Evolutionary conservation across 2,797 vertebrate species (phyloP).

Genomic region (Argyrosomus regius): DNA sequence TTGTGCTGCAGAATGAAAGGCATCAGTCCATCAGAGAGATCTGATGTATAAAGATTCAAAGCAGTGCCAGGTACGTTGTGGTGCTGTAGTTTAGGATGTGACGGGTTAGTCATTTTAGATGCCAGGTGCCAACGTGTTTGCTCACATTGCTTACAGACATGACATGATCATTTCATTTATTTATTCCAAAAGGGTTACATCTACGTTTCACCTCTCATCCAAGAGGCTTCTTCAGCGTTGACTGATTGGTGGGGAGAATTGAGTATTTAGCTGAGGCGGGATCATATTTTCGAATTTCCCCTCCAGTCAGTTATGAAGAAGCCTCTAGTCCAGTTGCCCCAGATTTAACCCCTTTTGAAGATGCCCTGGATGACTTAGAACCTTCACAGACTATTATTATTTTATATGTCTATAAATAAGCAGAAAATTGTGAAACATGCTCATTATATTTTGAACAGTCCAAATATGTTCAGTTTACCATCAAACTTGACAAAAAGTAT

Average conservation of each 20-base stretch:
- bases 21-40: conserved; percentile 31
- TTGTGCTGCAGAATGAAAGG: conserved; percentile 26
- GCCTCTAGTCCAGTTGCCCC: no score
- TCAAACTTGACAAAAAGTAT: no score
- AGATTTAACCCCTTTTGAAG: no score
- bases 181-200: no score
- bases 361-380: no score
- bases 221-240: no score
- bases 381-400: no score
- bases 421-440: not conserved
- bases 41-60: conserved; percentile 22
- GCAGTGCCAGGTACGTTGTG: conserved; percentile 14
- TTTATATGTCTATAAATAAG: not conserved
- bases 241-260: no score
- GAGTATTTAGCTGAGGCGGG: no score
- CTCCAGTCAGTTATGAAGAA: no score
- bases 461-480: not conserved
- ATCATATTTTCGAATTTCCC: no score
- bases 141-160: conserved; percentile 4
- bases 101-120: conserved; percentile 15
- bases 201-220: no score
- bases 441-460: not conserved
- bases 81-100: conserved; percentile 3
- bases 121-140: conserved; percentile 8
- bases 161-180: not conserved